Evolutionary conservation across 1,140 invertebrate species (phyloP), one percentile per base, ranked within the genome.

Genomic region (Megathymus violae): DNA sequence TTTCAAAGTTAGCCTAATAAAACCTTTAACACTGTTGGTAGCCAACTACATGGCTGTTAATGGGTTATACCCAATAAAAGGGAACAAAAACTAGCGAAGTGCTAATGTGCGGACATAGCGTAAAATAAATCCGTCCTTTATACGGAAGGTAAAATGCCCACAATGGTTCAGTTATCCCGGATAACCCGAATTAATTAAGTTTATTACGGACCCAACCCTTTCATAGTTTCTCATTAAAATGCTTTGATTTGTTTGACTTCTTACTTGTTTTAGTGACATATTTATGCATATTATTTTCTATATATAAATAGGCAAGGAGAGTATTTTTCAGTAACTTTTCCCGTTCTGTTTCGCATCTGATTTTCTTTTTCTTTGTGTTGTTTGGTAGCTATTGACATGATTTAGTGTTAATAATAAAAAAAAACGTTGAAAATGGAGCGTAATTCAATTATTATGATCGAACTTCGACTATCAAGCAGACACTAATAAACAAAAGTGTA

Each of bases 121-220:
- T 31, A 36, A 10, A 36, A 11, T 11, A 36, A 36, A 36, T 36
- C 34, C 34, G n/a, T 36, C n/a, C 34, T 11, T 36, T 36, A 36
- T 11, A 11, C 34, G 1, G 34, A 36, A 36, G 34, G 34, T 36
- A 36, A 36, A 36, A 36, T 4, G 34, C 11, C 34, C 34, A 36
- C 10, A 36, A 36, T 36, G n/a, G 34, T 10, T 36, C 34, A 36
- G 34, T 36, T 11, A 36, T 36, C 34, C 34, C 34, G n/a, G 34
- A 36, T 11, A n/a, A 36, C 34, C 34, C 34, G 34, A n/a, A 11
- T 36, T 36, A 11, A 36, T 36, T 36, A 36, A 36, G 1, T 36
- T 36, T 36, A 11, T 36, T 36, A 36, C n/a, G 11, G n/a, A 11
- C 2, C 10, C 34, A 11, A 11, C 34, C 34, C 34, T 36, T 36